Evolutionary conservation across 1,140 invertebrate species (phyloP).

Genomic region (Solenopsis fugax): DNA sequence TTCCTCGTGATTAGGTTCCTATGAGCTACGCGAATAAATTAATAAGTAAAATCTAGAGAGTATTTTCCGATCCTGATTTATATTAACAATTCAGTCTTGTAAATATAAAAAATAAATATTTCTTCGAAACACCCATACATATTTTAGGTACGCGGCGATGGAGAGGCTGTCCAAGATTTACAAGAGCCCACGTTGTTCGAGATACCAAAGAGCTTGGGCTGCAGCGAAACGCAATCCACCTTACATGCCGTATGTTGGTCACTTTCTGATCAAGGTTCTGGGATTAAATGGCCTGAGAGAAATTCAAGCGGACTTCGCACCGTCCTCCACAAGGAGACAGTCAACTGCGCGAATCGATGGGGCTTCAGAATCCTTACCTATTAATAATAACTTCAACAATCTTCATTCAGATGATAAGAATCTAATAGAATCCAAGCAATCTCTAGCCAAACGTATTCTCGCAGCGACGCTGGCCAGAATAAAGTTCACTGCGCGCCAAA

Average conservation of each 20-base stretch:
- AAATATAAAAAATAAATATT: background rate
- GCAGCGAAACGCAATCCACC: constrained; percentile 79
- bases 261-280: constrained; percentile 84
- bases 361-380: background rate
- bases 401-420: background rate
- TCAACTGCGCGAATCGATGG: background rate
- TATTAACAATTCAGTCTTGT: background rate
- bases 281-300: constrained; percentile 62
- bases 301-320: background rate
- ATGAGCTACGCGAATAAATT: background rate
- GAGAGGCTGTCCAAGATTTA: constrained; percentile 85
- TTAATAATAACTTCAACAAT: background rate
- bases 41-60: background rate
- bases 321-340: background rate
- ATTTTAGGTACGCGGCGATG: constrained; percentile 84
- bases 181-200: constrained; percentile 78
- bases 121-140: background rate
- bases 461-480: constrained; percentile 63
- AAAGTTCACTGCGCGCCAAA: background rate
- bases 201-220: constrained; percentile 83
- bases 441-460: constrained; percentile 66
- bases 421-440: background rate
- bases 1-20: background rate
- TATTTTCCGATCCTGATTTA: background rate
- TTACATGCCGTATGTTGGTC: constrained; percentile 85